Evolutionary conservation across 2,113 vertebrate species (phyloP).

Genomic region (Pteropus alecto): DNA sequence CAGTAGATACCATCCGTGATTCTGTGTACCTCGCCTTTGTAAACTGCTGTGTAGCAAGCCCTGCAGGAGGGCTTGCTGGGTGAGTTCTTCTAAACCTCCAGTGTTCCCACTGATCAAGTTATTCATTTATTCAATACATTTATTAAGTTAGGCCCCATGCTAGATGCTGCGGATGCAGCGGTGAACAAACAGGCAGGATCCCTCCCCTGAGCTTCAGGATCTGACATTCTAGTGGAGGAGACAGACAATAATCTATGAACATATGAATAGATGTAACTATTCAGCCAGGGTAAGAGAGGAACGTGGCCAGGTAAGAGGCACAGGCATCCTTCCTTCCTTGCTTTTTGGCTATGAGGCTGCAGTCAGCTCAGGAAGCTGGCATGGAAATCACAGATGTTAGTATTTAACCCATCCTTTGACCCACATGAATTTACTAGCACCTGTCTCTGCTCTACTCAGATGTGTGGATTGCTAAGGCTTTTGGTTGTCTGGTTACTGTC

Average conservation of each 20-base stretch:
- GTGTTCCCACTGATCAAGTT: background rate
- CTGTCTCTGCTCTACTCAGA: background rate
- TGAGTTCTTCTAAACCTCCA: background rate
- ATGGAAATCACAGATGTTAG: background rate
- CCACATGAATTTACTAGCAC: background rate
- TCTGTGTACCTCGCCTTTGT: background rate
- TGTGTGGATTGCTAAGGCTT: too few relatives aligned
- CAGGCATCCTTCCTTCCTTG: background rate
- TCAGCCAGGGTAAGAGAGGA: background rate
- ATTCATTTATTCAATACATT: background rate
- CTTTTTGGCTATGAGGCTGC: background rate
- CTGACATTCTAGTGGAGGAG: background rate
- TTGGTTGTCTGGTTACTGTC: background rate
- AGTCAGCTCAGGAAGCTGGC: background rate
- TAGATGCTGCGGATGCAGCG: background rate
- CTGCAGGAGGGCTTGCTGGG: background rate
- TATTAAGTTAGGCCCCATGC: background rate
- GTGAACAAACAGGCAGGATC: background rate
- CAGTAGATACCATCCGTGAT: background rate
- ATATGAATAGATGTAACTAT: background rate
- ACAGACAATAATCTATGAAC: background rate
- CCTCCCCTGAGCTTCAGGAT: background rate
- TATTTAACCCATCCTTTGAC: background rate
- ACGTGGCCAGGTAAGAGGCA: too few relatives aligned
- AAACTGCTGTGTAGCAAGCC: background rate